Percentiles rank a stretch among this genome's conserved stretches.
phyloP scores from a whole-genome alignment of 2,797 vertebrate genomes.

The Myripristis jacobus region DNA sequence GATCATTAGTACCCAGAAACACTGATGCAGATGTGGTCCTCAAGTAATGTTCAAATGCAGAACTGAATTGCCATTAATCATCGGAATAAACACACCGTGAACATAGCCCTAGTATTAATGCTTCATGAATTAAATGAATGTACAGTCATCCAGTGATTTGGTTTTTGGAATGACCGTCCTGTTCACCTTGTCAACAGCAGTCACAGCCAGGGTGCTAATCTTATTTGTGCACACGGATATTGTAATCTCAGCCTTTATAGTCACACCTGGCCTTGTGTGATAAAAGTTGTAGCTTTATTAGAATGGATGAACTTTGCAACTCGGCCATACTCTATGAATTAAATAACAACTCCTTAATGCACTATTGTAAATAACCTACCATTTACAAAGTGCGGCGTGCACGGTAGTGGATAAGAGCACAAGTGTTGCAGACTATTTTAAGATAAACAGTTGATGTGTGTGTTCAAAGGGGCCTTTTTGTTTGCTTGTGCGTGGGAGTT shows the following conservation, averaged over 20 bases:
- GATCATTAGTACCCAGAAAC: constrained; percentile 69
- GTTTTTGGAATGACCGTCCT: constrained; percentile 30
- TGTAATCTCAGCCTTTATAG: constrained; percentile 48
- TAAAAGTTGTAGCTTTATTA: constrained; percentile 54
- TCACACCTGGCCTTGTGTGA: constrained; percentile 47
- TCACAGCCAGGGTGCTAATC: constrained; percentile 52
- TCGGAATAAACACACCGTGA: constrained; percentile 50
- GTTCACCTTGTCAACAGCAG: constrained; percentile 49
- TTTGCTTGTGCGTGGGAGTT: constrained; percentile 54
- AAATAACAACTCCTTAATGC: constrained; percentile 49
- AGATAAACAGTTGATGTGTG: constrained; percentile 67
- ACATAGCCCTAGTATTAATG: constrained; percentile 17
- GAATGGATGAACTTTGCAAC: constrained; percentile 57
- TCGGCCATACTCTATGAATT: constrained; percentile 54
- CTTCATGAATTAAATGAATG: constrained; percentile 34
- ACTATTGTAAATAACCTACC: constrained; percentile 43
- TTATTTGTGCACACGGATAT: constrained; percentile 48
- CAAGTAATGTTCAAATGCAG: constrained; percentile 65
- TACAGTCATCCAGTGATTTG: constrained; percentile 23
- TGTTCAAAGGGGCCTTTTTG: constrained; percentile 65
- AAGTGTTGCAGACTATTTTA: constrained; percentile 54
- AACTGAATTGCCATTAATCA: constrained; percentile 56
- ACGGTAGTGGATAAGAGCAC: constrained; percentile 49
- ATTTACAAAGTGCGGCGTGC: constrained; percentile 59
- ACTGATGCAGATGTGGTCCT: constrained; percentile 68